Evolutionary conservation across 1,140 invertebrate genomes (phyloP), one percentile per base, ranked within the genome.

Genomic region (Bombus pyrosoma): DNA sequence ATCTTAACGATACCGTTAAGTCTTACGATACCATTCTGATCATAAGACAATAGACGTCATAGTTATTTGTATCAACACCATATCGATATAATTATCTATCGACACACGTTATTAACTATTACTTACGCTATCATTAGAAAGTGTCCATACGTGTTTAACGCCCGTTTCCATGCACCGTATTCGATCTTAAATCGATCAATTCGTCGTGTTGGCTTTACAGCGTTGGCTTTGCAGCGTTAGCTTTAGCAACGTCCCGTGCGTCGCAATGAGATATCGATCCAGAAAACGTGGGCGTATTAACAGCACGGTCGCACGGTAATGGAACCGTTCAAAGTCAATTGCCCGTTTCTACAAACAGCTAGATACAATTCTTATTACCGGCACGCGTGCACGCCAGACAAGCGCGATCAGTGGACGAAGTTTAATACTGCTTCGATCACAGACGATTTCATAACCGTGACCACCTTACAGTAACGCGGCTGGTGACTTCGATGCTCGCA

Each of bases 111-210:
- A 82, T 47, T 59, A 81, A 81, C 87, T 78, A 84, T 89, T 86
- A 85, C 81, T 66, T 62, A 28, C 77, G 68, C 32, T 69, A 22
- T 59, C 77, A 59, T 85, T 88, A 53, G 59, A 71, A 66, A 82
- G 79, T 47, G 68, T 28, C n/a, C 66, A 83, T 64, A 25, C 53
- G 64, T 81, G 86, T 78, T 53, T 37, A 64, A 84, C 76, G 73
- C 81, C 72, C 76, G 25, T 75, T 83, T 83, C 72, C 37, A 72
- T n/a, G 28, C 59, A 9, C 32, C 15, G 32, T 75, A 32, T 76
- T 69, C 47, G 32, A 39, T 39, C 71, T 86, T 71, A 77, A 77
- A 82, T 83, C 80, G 83, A 83, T 86, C 72, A 62, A 71, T 18
- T 34, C 41, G 69, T 57, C 69, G 59, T 59, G 77, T 59, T 71